Evolutionary conservation across 2,113 vertebrate genomes (phyloP).

Genomic region (Spheniscus mendiculus): DNA sequence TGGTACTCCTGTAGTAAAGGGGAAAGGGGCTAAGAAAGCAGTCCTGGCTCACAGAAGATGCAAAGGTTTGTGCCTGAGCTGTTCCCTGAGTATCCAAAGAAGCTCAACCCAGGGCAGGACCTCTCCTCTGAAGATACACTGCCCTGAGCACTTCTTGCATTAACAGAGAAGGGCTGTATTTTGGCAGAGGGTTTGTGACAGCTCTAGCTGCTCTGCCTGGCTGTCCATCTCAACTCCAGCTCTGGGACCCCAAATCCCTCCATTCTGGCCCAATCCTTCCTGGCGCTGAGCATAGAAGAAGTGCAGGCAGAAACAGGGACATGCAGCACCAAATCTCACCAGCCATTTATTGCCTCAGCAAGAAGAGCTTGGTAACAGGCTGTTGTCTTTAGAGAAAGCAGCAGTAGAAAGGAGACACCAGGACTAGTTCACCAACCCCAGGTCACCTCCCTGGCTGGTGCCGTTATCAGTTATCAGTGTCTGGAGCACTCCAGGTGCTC

Average conservation of each 20-base stretch:
- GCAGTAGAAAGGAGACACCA: constrained; percentile 8
- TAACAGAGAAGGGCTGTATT: neutral
- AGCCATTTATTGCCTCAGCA: neutral
- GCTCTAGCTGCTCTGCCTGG: neutral
- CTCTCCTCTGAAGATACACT: neutral
- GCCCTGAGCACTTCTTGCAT: neutral
- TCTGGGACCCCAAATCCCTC: neutral
- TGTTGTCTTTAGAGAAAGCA: neutral
- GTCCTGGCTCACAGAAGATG: neutral
- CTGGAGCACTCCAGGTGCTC: constrained; percentile 24
- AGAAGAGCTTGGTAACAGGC: neutral
- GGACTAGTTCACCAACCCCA: neutral
- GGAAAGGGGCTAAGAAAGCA: neutral
- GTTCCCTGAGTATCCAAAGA: neutral
- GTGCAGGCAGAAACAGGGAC: neutral
- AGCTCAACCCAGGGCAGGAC: neutral
- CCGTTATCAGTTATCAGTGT: neutral
- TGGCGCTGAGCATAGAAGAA: neutral
- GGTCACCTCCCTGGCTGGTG: neutral
- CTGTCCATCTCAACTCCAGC: neutral
- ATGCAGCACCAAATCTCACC: neutral
- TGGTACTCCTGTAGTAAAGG: neutral
- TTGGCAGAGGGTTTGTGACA: neutral
- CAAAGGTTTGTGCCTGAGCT: neutral
- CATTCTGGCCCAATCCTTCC: neutral